A percentile compares a stretch with the other conserved stretches of the same genome.
Conservation (phyloP, 2,113 vertebrate genomes). For the Limnothrissa miodon region DNA sequence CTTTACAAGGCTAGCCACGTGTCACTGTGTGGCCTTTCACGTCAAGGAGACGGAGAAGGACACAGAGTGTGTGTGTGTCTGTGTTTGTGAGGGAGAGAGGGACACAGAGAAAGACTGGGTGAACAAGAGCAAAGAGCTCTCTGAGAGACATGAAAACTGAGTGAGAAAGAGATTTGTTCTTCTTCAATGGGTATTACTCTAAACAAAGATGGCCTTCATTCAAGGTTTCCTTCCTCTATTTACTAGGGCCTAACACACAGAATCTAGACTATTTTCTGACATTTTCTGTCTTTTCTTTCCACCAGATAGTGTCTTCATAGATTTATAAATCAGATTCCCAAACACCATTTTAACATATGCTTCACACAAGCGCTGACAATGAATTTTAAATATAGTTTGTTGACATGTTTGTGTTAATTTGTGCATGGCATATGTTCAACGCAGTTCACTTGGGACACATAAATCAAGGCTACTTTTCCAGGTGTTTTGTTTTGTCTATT, state of each 20-base stretch:
- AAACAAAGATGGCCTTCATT: constrained; percentile 36
- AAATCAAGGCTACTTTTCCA: background rate
- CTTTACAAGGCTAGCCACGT: constrained; percentile 15
- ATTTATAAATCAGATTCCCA: background rate
- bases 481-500: background rate
- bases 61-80: background rate
- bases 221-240: constrained; percentile 19
- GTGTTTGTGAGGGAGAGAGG: background rate
- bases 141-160: background rate
- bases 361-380: background rate
- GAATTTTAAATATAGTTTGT: background rate
- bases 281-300: too few relatives aligned
- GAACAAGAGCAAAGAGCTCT: background rate
- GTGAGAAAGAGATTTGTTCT: constrained; percentile 18
- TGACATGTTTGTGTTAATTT: constrained; percentile 8
- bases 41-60: background rate
- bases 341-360: background rate
- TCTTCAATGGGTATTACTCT: constrained; percentile 22
- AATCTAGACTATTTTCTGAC: too few relatives aligned
- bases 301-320: too few relatives aligned
- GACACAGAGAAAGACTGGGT: background rate
- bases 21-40: constrained; percentile 26
- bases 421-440: background rate
- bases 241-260: background rate
- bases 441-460: background rate